Evolutionary conservation across 2,113 vertebrate genomes (phyloP), one percentile per base, ranked within the genome.

Genomic region (Prionailurus viverrinus): DNA sequence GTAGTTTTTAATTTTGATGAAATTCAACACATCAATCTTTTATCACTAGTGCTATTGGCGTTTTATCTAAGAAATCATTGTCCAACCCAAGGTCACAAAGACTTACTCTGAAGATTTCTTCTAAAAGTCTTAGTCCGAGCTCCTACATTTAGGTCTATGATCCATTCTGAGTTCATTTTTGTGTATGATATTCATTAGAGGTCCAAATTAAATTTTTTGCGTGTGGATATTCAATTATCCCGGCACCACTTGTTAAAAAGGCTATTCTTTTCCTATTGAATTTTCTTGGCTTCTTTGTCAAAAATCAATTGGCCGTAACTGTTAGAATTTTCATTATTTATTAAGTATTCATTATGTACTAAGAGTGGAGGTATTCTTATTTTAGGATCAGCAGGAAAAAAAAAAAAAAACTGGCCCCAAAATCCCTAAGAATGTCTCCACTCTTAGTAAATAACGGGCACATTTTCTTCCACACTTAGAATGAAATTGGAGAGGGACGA

Each of bases 151-250:
- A 89, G 58, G 66, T 51, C 53, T 86, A 0, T 25, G 66, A 51
- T 80, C 33, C 25, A 55, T 58, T 96, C 19, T 69, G 66, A 82
- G 51, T 92, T 88, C 76, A 91, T 89, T 86, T 93, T 82, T 96
- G 23, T 87, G 63, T 73, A 23, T 82, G 2, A 29, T 73, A 31
- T 83, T 91, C 36, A 74, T 8, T 80, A 69, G 25, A 27, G 1
- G 27, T 74, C 39, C 55, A 87, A 65, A 61, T 36, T 7, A 53
- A 69, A 83, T 91, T 69, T 89, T 97, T 92, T 80, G 63, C 31
- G 18, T 27, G 61, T 74, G 55, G 14, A 68, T 83, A 83, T 48
- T 25, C 29, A 61, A 7, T 81, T 80, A 6, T 53, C 31, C 71
- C 33, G 55, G 61, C 23, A 68, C 3, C n/a, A 71, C 45, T 93